phyloP scores from a whole-genome alignment of 2,888 invertebrate species.

The Cheilosia variabilis region DNA sequence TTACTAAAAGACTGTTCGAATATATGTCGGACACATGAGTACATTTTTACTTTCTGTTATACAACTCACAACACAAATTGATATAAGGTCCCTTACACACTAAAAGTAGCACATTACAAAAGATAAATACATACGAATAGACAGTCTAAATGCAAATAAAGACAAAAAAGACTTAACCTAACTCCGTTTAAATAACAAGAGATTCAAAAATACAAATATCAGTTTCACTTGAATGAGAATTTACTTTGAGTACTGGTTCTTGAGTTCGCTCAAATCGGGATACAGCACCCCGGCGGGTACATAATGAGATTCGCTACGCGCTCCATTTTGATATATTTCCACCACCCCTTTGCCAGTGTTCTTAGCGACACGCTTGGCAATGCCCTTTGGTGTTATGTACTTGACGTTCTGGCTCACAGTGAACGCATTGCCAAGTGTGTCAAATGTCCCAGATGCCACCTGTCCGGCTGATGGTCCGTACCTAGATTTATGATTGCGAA shows the following conservation, averaged over 20 bases:
- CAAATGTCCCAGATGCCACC: constrained; percentile 87
- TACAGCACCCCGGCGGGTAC: constrained; percentile 81
- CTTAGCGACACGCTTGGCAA: constrained; percentile 87
- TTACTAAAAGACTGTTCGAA: background rate
- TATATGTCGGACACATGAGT: background rate
- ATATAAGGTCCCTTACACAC: constrained; percentile 26
- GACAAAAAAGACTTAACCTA: constrained; percentile 1
- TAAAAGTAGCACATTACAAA: constrained; percentile 42
- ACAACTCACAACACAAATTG: constrained; percentile 46
- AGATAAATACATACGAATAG: constrained; percentile 28
- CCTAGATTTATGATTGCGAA: constrained; percentile 81
- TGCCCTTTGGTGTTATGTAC: constrained; percentile 87
- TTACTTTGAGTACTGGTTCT: constrained; percentile 72
- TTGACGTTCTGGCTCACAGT: constrained; percentile 87
- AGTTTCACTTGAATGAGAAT: background rate
- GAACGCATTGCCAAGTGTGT: constrained; percentile 89
- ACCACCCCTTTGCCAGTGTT: constrained; percentile 86
- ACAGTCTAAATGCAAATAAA: constrained; percentile 47
- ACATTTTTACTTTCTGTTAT: constrained; percentile 8
- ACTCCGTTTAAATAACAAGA: background rate
- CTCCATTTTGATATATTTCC: constrained; percentile 81
- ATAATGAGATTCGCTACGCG: constrained; percentile 78
- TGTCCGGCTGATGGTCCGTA: constrained; percentile 88
- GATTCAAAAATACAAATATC: constrained; percentile 33
- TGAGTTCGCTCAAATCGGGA: constrained; percentile 81